Base-by-base conservation (phyloP, 2,113 vertebrate genomes). In the Thomomys bottae region DNA sequence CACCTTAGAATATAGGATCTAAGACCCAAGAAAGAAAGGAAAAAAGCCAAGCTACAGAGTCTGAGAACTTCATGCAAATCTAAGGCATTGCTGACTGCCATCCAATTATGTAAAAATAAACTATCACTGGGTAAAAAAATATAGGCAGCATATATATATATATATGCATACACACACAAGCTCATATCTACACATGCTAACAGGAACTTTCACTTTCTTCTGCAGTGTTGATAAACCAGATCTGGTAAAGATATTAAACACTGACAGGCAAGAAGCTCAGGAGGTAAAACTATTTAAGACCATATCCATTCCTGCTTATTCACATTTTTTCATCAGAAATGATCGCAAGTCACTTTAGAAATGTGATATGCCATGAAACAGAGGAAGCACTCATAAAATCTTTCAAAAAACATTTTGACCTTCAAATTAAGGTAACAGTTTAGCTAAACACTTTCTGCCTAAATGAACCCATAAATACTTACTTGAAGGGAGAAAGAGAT, bases 311-410 rank as follows among this genome's bases (percentile, higher is more conserved):
- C 49, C 15, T 85, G 45, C 49, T 30, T 76, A 64, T 93, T 30
- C 75, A 54, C 75, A 68, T 75, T 34, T 92, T 94, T 96, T 88
- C 38, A 87, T 20, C 14, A 81, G 67, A 81, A 78, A 67, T 2
- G 54, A 81, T 38, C 45, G 30, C 20, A 81, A 92, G 32, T 66
- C 8, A 89, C 67, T 87, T 88, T 42, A 92, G 1, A 86, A 89
- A 92, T 24, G 36, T 40, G 67, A 73, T 59, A 72, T 63, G 30
- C 61, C 49, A 79, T 11, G 45, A 71, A 59, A 88, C 1, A 79
- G 10, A 45, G 4, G 30, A 38, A 49, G n/a, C 8, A 73, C 67
- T 73, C 87, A 7, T 61, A 70, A 81, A 68, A 23, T 9, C 45
- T 91, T 93, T 84, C 36, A 49, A 75, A 75, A 61, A 81, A 23